These are phyloP conservation scores for Micromussa lordhowensis DNA, from an alignment of 92 coral and sea anemone species.

Conservation along the genomic window DNA sequence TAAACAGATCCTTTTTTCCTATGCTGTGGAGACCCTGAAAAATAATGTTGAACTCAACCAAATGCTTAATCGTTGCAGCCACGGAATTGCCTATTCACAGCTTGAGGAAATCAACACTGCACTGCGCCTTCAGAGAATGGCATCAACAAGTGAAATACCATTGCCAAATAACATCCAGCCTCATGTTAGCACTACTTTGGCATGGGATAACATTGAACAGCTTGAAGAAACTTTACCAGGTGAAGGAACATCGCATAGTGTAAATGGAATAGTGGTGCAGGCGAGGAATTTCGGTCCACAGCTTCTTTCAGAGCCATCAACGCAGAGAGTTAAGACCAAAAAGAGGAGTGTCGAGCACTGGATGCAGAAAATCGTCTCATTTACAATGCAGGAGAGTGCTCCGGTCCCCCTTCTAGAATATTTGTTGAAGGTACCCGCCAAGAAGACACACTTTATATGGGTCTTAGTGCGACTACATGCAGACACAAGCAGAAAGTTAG, in stretches of 20 bases:
- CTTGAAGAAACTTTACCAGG: slow-evolving; percentile 69
- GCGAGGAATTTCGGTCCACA: slow-evolving; percentile 57
- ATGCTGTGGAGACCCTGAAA: slow-evolving; percentile 52
- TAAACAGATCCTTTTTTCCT: slow-evolving; percentile 60
- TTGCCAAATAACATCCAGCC: slow-evolving; percentile 57
- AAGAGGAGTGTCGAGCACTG: slow-evolving; percentile 38
- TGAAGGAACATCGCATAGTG: slow-evolving; percentile 67
- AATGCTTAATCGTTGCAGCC: slow-evolving; percentile 42
- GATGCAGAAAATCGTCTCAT: background rate
- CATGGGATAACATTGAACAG: slow-evolving; percentile 77
- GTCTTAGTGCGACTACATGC: slow-evolving; percentile 37
- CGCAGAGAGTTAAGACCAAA: slow-evolving; percentile 19
- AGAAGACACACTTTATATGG: slow-evolving; percentile 48
- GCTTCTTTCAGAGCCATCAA: slow-evolving; percentile 44
- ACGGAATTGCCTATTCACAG: slow-evolving; percentile 63
- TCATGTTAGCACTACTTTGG: slow-evolving; percentile 52
- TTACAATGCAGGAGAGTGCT: slow-evolving; percentile 21
- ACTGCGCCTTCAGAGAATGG: no score
- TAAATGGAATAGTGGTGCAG: slow-evolving; percentile 69
- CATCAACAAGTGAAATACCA: slow-evolving; percentile 35
- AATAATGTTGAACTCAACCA: slow-evolving; percentile 53
- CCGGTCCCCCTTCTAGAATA: slow-evolving; percentile 29
- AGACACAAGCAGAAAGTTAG: slow-evolving; percentile 35
- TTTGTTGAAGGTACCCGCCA: slow-evolving; percentile 20
- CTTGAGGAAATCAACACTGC: no score